A percentile compares a stretch with the other conserved stretches of the same genome.
Conservation (phyloP, 2,888 invertebrate species). For the Parascotia fuliginaria region DNA sequence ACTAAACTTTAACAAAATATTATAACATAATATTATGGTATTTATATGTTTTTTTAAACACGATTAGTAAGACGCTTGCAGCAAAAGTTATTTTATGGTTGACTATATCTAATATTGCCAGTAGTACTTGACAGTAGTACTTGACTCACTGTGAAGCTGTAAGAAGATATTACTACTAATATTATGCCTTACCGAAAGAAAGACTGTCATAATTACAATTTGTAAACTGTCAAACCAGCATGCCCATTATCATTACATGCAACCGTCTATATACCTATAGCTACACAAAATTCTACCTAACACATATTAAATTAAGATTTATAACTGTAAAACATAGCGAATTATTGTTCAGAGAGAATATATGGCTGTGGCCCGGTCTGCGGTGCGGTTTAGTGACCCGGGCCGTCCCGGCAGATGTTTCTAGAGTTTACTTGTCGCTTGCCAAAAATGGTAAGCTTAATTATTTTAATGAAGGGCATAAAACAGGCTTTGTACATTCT, state of each 20-base stretch:
- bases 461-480: slow-evolving; percentile 44
- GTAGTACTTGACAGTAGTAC: too few relatives aligned
- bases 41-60: too few relatives aligned
- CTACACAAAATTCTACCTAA: slow-evolving; percentile 39
- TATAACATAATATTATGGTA: too few relatives aligned
- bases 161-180: too few relatives aligned
- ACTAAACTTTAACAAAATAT: too few relatives aligned
- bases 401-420: slow-evolving; percentile 50
- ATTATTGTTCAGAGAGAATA: slow-evolving; percentile 52
- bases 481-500: slow-evolving; percentile 3
- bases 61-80: too few relatives aligned
- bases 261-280: background rate
- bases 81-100: too few relatives aligned
- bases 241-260: slow-evolving; percentile 19
- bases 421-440: slow-evolving; percentile 37
- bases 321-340: slow-evolving; percentile 57
- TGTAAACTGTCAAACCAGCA: slow-evolving; percentile 1
- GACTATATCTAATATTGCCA: too few relatives aligned
- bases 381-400: slow-evolving; percentile 42
- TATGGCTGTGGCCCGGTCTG: slow-evolving; percentile 28
- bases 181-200: too few relatives aligned
- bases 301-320: slow-evolving; percentile 75
- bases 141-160: too few relatives aligned
- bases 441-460: slow-evolving; percentile 56
- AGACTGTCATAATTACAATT: too few relatives aligned